These are phyloP conservation scores for Varanus salvator DNA, from an alignment of 2,113 vertebrate species.

Conservation along the genomic window DNA sequence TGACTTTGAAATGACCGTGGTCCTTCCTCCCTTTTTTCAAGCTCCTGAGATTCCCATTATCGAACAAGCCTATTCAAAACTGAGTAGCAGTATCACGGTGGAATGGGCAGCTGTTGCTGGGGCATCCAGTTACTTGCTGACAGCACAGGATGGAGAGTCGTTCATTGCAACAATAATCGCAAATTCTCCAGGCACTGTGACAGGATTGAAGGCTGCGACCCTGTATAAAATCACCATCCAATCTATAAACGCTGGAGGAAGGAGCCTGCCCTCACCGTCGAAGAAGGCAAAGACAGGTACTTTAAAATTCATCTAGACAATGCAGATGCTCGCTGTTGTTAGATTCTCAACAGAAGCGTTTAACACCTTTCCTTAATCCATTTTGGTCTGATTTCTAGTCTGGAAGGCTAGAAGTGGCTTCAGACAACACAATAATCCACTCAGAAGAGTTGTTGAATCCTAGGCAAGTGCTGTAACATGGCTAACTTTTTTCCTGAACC, in stretches of 20 bases:
- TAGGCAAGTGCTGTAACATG: too few relatives aligned
- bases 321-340: not conserved
- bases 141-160: constrained; percentile 77
- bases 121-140: constrained; percentile 86
- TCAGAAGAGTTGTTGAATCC: too few relatives aligned
- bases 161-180: constrained; percentile 80
- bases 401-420: not conserved
- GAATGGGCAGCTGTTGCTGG: constrained; percentile 84
- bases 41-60: constrained; percentile 87
- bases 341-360: not conserved
- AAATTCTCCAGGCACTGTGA: constrained; percentile 84
- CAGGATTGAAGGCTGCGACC: constrained; percentile 82
- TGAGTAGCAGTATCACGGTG: constrained; percentile 90
- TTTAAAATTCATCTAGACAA: constrained; percentile 24
- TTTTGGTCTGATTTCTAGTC: not conserved
- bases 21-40: constrained; percentile 61
- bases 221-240: constrained; percentile 85
- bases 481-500: too few relatives aligned
- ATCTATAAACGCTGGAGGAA: constrained; percentile 84
- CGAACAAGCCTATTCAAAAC: constrained; percentile 87
- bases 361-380: not conserved
- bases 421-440: too few relatives aligned
- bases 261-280: constrained; percentile 86
- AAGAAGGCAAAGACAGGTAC: constrained; percentile 86
- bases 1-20: not conserved